phyloP scores from a whole-genome alignment of 2,888 invertebrate species.

The Matsumyia berberina region DNA sequence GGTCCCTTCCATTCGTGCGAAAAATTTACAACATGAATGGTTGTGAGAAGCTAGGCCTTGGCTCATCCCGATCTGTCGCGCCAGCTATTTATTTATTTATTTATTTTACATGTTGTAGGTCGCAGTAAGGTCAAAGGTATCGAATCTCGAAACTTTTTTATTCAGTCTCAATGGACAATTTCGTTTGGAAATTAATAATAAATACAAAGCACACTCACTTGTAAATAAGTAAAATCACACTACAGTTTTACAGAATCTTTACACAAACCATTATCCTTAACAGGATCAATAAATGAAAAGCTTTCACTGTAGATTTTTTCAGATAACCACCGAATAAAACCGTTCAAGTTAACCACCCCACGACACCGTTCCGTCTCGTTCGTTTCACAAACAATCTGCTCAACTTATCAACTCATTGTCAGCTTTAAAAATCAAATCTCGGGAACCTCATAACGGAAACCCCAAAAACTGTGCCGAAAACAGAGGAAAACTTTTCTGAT shows the following conservation, averaged over 20 bases:
- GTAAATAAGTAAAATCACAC: neutral
- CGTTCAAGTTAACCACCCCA: neutral
- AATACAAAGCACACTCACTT: too few species aligned
- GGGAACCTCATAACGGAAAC: constrained; percentile 35
- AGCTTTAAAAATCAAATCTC: constrained; percentile 53
- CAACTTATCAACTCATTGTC: constrained; percentile 55
- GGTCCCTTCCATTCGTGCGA: too few species aligned
- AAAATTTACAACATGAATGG: too few species aligned
- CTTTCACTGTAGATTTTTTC: too few species aligned
- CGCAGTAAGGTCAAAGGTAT: too few species aligned
- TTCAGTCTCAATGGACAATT: too few species aligned
- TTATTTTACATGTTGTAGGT: too few species aligned
- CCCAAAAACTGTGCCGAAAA: constrained; percentile 28
- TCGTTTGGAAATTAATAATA: too few species aligned
- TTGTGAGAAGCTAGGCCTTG: too few species aligned
- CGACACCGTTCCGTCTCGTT: neutral
- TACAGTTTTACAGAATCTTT: neutral
- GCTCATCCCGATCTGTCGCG: too few species aligned
- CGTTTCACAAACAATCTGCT: constrained; percentile 40
- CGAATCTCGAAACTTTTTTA: too few species aligned
- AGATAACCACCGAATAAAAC: neutral
- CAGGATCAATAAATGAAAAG: neutral
- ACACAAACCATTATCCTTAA: constrained; percentile 1
- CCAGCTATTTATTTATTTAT: too few species aligned
- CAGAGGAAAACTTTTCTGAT: constrained; percentile 46